A percentile compares a stretch with the other conserved stretches of the same genome.
Conservation (phyloP, 2,888 invertebrate species). For the Mesopsocus fuscifrons region DNA sequence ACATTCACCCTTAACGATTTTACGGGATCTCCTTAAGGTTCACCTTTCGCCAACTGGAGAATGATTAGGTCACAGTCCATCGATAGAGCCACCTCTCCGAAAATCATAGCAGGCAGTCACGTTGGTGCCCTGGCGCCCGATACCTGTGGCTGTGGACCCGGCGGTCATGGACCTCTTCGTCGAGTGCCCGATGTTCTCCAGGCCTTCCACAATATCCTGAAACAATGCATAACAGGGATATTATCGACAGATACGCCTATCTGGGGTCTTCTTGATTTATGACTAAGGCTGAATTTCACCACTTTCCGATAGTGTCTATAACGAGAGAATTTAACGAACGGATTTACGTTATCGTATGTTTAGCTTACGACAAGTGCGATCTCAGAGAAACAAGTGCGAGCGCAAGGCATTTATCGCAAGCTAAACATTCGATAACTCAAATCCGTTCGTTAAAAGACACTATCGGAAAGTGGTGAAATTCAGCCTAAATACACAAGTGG, state of each 20-base stretch:
- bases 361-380: too few species aligned
- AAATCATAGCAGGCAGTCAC: constrained; percentile 16
- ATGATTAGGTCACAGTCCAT: constrained; percentile 17
- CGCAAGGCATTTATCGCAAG: too few species aligned
- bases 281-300: too few species aligned
- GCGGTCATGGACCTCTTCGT: constrained; percentile 19
- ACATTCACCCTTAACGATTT: too few species aligned
- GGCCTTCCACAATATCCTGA: constrained; percentile 28
- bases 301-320: too few species aligned
- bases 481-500: background rate
- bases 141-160: constrained; percentile 17
- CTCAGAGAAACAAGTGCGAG: too few species aligned
- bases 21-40: too few species aligned
- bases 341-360: too few species aligned
- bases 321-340: too few species aligned
- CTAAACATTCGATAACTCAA: too few species aligned
- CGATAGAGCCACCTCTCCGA: constrained; percentile 17
- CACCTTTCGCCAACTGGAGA: too few species aligned
- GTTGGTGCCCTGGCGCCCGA: constrained; percentile 15
- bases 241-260: background rate
- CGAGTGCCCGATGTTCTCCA: constrained; percentile 32
- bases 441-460: too few species aligned
- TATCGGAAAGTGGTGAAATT: background rate
- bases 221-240: constrained; percentile 15
- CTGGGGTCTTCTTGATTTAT: background rate